Percentiles rank a stretch among this genome's conserved stretches.
phyloP scores from a whole-genome alignment of 2,888 invertebrate species.

The Ornithoptera priamus region DNA sequence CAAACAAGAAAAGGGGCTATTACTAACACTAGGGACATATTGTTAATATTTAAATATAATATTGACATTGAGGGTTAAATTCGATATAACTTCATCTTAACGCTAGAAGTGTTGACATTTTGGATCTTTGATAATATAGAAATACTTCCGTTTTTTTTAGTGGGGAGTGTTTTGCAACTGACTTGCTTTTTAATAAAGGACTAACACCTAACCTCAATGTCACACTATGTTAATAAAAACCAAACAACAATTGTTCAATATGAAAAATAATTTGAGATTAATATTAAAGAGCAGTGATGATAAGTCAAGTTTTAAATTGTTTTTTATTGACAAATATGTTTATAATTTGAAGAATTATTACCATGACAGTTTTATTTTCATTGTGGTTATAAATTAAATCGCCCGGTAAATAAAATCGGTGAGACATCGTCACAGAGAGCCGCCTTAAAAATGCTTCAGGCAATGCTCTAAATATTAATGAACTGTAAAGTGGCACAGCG shows the following conservation, averaged over 20 bases:
- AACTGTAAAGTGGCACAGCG: conserved; percentile 73
- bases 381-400: conserved; percentile 75
- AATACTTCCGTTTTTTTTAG: too few species aligned
- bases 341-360: conserved; percentile 38
- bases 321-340: too few species aligned
- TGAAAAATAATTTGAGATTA: too few species aligned
- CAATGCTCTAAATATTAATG: conserved; percentile 73
- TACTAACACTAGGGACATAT: background rate
- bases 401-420: conserved; percentile 76
- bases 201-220: too few species aligned
- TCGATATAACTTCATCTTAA: background rate
- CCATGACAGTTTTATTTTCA: conserved; percentile 77
- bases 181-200: too few species aligned
- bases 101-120: too few species aligned
- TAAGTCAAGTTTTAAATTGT: too few species aligned
- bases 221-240: too few species aligned
- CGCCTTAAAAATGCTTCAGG: conserved; percentile 76
- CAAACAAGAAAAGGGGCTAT: conserved; percentile 12
- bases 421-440: conserved; percentile 73
- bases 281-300: too few species aligned
- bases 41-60: background rate
- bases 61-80: background rate
- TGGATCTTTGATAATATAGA: background rate
- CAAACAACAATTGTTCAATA: too few species aligned
- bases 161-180: too few species aligned